A percentile compares a stretch with the other conserved stretches of the same genome.
phyloP scores from a whole-genome alignment of 2,888 invertebrate genomes.

The Oscheius sp. region DNA sequence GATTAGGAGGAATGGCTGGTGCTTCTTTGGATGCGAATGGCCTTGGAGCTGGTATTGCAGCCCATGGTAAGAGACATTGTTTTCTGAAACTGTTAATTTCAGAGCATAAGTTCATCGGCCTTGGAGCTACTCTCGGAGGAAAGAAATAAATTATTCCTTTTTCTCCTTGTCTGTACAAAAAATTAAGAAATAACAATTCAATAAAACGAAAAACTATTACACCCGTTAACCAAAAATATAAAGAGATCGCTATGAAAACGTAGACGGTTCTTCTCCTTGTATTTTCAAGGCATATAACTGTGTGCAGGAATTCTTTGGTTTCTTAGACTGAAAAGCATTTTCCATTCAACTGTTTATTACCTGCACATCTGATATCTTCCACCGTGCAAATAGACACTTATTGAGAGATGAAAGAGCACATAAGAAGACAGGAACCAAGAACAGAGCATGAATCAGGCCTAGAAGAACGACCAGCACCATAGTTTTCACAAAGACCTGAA shows the following conservation, averaged over 20 bases:
- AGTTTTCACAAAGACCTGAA: conserved; percentile 65
- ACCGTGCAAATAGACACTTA: neutral
- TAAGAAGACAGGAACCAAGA: conserved; percentile 63
- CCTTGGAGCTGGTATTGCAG: neutral
- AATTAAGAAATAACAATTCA: neutral
- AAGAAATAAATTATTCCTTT: neutral
- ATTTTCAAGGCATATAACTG: neutral
- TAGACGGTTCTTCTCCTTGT: too few species aligned
- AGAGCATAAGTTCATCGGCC: neutral
- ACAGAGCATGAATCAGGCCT: conserved; percentile 63
- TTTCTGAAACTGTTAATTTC: too few species aligned
- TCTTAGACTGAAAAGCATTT: too few species aligned
- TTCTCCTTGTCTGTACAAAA: neutral
- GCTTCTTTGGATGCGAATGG: neutral
- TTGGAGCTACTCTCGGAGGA: neutral
- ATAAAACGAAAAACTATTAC: too few species aligned
- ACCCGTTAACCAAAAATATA: too few species aligned
- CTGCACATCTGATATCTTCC: neutral
- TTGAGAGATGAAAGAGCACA: conserved; percentile 48
- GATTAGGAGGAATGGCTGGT: neutral
- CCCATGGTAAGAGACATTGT: too few species aligned
- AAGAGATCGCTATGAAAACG: too few species aligned
- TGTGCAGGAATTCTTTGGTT: too few species aligned
- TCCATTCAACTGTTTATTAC: neutral
- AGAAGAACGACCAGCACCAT: conserved; percentile 66